Evolutionary conservation across 2,113 vertebrate genomes (phyloP), one percentile per base, ranked within the genome.

Genomic region (Psammodynastes pulverulentus): DNA sequence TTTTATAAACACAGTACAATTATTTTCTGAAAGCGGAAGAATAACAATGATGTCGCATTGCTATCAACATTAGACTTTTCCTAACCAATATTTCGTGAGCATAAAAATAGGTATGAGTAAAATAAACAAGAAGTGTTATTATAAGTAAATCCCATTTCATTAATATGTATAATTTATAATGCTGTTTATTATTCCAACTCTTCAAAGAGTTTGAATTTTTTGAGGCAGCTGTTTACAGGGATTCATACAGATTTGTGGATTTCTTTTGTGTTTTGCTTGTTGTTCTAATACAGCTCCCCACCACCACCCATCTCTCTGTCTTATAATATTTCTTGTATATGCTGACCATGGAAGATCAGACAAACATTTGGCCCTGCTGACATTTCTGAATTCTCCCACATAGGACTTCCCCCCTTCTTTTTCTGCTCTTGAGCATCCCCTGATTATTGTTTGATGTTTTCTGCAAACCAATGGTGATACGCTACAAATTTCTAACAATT

Each of bases 1-100:
- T 3, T 43, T 91, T 94, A 96, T 96, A 96, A 96, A 95, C 94
- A 95, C 94, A 94, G 90, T 49, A 79, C 6, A 84, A 51, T 92
- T 91, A 94, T 93, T 52, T 91, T 56, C 90, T 90, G 10, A 85
- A 86, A 93, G 92, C 95, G n/a, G 48, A 85, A 72, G 1, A 52
- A 53, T 72, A 90, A 84, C 49, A 87, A 43, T 86, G 52, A 5
- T 62, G 12, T 91, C 10, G 79, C 56, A 90, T 9, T 86, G 79
- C 56, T 86, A 92, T 24, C 29, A 91, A 93, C 89, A 51, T 90
- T 54, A 79, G 86, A n/a, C 3, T 23, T 0, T 5, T 92, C 34
- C 26, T n/a, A 84, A 92, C 62, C 91, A 93, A 87, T 91, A 93
- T 58, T 17, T 49, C 56, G 26, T 91, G 2, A 5, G 1, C 86